Percentiles rank a stretch among this genome's conserved stretches.
These are phyloP conservation scores for Parauchenoglanis punctatus DNA, from an alignment of 2,797 vertebrate species.

Conservation along the genomic window DNA sequence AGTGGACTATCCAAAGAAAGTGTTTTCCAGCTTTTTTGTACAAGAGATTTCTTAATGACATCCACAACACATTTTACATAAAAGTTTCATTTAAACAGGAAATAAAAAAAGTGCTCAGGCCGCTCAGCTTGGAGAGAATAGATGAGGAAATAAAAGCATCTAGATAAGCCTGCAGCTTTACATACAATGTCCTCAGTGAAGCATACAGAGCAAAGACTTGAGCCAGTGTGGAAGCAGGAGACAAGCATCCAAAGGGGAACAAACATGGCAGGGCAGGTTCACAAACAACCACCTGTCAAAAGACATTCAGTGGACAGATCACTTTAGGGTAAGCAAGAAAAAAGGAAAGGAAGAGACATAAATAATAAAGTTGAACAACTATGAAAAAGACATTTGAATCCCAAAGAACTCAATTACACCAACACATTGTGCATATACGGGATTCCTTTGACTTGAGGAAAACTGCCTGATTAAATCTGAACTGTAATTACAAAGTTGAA, in stretches of 20 bases:
- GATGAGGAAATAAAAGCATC: constrained; percentile 28
- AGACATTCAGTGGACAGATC: constrained; percentile 71
- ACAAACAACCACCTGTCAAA: constrained; percentile 76
- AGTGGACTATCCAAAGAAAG: not conserved
- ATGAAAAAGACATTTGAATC: constrained; percentile 16
- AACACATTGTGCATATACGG: not conserved
- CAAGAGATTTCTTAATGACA: not conserved
- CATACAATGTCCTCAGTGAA: constrained; percentile 61
- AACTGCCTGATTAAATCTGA: not conserved
- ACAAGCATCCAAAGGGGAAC: constrained; percentile 63
- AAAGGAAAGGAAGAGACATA: not conserved
- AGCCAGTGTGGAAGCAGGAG: constrained; percentile 59
- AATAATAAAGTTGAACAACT: not conserved
- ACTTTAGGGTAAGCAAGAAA: constrained; percentile 48
- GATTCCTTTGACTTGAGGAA: not conserved
- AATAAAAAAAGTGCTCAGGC: not conserved
- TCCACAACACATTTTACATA: constrained; percentile 18
- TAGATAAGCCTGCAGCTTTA: constrained; percentile 52
- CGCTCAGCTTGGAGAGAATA: not conserved
- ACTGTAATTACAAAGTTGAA: constrained; percentile 17
- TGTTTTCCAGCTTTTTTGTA: not conserved
- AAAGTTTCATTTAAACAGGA: not conserved
- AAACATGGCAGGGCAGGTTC: constrained; percentile 66
- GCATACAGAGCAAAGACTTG: constrained; percentile 64
- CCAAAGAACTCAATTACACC: not conserved